Evolutionary conservation across 2,888 invertebrate genomes (phyloP).

Genomic region (Tyria jacobaeae): DNA sequence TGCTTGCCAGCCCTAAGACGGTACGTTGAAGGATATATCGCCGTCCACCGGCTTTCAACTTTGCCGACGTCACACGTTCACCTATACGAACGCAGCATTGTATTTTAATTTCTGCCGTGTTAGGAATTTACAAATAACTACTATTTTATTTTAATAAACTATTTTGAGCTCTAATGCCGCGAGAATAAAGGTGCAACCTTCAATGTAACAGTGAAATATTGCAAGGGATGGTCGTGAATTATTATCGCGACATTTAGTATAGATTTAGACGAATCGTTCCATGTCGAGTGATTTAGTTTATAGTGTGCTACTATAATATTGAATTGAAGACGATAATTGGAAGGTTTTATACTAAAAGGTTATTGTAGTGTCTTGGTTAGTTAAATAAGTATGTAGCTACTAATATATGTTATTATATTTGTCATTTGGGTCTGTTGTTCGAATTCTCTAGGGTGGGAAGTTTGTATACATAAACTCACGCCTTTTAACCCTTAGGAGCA

Average conservation of each 20-base stretch:
- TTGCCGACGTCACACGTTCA: slow-evolving; percentile 76
- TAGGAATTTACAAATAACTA: slow-evolving; percentile 71
- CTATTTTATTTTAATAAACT: slow-evolving; percentile 42
- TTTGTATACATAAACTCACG: too few relatives aligned
- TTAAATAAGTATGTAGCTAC: background rate
- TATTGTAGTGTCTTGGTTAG: background rate
- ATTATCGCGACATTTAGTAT: slow-evolving; percentile 52
- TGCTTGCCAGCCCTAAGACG: slow-evolving; percentile 57
- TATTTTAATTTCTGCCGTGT: slow-evolving; percentile 80
- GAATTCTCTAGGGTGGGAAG: too few relatives aligned
- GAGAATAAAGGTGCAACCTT: slow-evolving; percentile 15
- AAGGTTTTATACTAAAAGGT: slow-evolving; percentile 12
- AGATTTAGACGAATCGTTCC: slow-evolving; percentile 58
- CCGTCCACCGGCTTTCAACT: slow-evolving; percentile 75
- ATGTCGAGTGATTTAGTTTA: slow-evolving; percentile 48
- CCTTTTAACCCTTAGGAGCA: too few relatives aligned
- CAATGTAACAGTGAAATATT: slow-evolving; percentile 40
- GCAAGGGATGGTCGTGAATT: slow-evolving; percentile 50
- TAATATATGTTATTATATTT: background rate
- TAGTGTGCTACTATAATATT: slow-evolving; percentile 43
- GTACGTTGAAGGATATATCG: slow-evolving; percentile 75
- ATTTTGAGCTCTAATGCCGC: slow-evolving; percentile 38
- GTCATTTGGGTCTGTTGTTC: too few relatives aligned
- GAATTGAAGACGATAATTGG: slow-evolving; percentile 42
- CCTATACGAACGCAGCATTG: slow-evolving; percentile 74